A percentile compares a stretch with the other conserved stretches of the same genome.
These are phyloP conservation scores for Eumacrocentrus americanus DNA, from an alignment of 2,888 invertebrate species.

Conservation along the genomic window DNA sequence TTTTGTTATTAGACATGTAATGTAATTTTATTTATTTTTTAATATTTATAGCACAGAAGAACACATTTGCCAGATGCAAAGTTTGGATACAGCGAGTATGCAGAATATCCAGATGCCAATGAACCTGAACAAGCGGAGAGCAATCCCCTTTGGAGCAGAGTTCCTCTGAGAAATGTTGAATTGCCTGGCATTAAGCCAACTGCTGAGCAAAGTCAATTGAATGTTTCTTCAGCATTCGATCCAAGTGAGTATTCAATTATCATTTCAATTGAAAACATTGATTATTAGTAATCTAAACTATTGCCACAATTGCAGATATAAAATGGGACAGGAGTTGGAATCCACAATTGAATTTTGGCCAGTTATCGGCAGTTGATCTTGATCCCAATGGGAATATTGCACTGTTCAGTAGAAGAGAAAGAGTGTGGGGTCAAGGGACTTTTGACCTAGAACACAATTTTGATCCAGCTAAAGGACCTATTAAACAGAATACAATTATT, in stretches of 20 bases:
- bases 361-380: constrained; percentile 81
- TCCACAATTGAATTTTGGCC: constrained; percentile 65
- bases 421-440: constrained; percentile 69
- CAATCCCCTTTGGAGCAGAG: constrained; percentile 35
- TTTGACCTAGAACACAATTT: constrained; percentile 67
- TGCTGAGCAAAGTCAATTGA: constrained; percentile 10
- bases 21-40: constrained; percentile 11
- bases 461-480: constrained; percentile 67
- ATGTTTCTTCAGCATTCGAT: constrained; percentile 39
- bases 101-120: constrained; percentile 44
- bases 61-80: constrained; percentile 38
- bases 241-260: constrained; percentile 42
- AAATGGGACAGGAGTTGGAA: constrained; percentile 49
- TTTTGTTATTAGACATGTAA: no score
- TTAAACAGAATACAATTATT: constrained; percentile 70
- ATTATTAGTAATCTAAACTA: no score
- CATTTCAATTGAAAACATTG: background rate
- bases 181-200: constrained; percentile 15
- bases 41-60: constrained; percentile 26
- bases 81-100: constrained; percentile 44
- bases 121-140: constrained; percentile 42
- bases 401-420: constrained; percentile 81
- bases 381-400: constrained; percentile 76
- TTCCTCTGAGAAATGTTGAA: constrained; percentile 30
- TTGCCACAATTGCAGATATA: constrained; percentile 46